Evolutionary conservation across 2,888 invertebrate genomes (phyloP).

Genomic region (Cerastis rubricosa): DNA sequence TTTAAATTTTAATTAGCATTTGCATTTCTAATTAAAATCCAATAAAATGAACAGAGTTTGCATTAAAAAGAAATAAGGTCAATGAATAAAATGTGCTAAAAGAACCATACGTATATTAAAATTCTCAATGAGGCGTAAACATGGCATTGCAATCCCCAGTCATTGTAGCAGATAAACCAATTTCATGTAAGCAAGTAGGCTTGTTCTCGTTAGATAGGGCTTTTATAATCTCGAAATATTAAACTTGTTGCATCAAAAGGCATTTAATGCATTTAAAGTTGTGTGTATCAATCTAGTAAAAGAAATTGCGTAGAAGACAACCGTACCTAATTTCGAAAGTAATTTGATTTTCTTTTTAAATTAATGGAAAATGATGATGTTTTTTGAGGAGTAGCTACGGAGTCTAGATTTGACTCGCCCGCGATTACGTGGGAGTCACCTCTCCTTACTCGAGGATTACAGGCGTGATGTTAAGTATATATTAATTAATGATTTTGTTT

Average conservation of each 20-base stretch:
- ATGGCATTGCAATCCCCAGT: constrained; percentile 9
- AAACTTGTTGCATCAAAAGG: constrained; percentile 8
- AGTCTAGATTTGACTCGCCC: no score
- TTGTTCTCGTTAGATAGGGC: constrained; percentile 14
- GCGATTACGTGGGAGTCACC: no score
- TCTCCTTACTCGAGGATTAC: no score
- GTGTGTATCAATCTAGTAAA: neutral
- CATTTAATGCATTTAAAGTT: neutral
- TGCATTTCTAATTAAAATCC: constrained; percentile 20
- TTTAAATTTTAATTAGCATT: constrained; percentile 31
- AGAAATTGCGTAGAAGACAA: neutral
- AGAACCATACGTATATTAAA: constrained; percentile 6
- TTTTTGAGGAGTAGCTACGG: no score
- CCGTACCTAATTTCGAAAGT: neutral
- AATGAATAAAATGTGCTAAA: constrained; percentile 12
- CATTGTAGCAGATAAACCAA: constrained; percentile 48
- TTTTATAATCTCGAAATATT: constrained; percentile 24
- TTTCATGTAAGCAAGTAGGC: constrained; percentile 32
- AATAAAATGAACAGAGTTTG: neutral
- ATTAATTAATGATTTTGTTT: constrained; percentile 15
- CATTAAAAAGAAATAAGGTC: constrained; percentile 9
- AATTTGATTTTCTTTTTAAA: neutral
- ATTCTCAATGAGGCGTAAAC: constrained; percentile 17
- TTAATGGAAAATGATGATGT: no score
- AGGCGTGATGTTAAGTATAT: no score